Conservation (phyloP, 2,888 invertebrate genomes). For the Apomyelois bistriatella region DNA sequence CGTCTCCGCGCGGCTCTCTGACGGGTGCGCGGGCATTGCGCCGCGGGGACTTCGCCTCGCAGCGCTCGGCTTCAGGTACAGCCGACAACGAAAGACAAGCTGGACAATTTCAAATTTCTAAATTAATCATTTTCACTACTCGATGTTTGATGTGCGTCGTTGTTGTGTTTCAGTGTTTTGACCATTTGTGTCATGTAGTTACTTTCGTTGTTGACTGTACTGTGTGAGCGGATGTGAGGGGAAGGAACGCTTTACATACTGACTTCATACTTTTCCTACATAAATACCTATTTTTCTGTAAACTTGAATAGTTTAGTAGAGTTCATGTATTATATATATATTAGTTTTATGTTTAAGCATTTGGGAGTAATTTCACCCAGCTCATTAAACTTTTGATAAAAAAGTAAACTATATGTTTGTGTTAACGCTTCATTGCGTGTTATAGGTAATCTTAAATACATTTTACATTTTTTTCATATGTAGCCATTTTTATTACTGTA, state of each 20-base stretch:
- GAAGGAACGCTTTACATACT: conserved; percentile 18
- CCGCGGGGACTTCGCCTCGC: conserved; percentile 86
- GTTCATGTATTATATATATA: no score
- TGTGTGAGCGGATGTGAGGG: conserved; percentile 23
- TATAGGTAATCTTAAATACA: no score
- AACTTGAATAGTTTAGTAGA: neutral
- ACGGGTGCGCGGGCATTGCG: conserved; percentile 84
- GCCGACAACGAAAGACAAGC: conserved; percentile 22
- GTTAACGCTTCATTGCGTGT: no score
- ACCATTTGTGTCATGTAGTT: conserved; percentile 10
- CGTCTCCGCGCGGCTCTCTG: conserved; percentile 89
- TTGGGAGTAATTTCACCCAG: no score
- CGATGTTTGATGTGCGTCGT: conserved; percentile 8
- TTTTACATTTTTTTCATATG: no score
- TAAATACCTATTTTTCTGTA: neutral
- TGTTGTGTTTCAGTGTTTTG: conserved; percentile 10
- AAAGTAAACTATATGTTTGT: no score
- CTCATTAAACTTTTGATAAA: no score
- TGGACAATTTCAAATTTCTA: conserved; percentile 1
- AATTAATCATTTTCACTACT: conserved; percentile 5
- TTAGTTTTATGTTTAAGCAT: no score
- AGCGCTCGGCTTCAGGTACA: conserved; percentile 85
- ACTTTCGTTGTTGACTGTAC: conserved; percentile 28
- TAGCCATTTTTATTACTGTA: no score
- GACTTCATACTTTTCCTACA: neutral